These are phyloP conservation scores for Tortrix viridana DNA, from an alignment of 2,888 invertebrate genomes.

Conservation along the genomic window DNA sequence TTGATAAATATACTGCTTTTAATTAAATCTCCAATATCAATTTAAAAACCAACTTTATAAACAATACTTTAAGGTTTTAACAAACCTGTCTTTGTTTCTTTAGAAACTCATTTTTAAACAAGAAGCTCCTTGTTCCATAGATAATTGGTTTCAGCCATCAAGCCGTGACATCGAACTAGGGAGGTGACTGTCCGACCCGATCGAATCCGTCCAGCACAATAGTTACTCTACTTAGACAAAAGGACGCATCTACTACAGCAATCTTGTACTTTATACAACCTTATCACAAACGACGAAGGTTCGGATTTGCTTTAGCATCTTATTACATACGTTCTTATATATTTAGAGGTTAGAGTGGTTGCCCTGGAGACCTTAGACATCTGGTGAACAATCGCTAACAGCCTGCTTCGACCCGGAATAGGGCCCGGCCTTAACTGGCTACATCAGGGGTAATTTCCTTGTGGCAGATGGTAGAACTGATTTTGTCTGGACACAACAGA, in stretches of 20 bases:
- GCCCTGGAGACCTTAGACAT: constrained; percentile 49
- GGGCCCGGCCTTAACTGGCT: constrained; percentile 9
- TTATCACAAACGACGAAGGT: too few species aligned
- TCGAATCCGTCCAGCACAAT: constrained; percentile 52
- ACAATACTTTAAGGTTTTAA: too few species aligned
- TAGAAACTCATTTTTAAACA: neutral
- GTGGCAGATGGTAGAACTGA: neutral
- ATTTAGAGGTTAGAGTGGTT: constrained; percentile 34
- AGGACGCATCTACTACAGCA: too few species aligned
- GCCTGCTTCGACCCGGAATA: constrained; percentile 35
- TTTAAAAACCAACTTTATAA: too few species aligned
- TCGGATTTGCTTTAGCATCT: too few species aligned
- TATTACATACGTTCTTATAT: too few species aligned
- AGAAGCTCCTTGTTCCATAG: neutral
- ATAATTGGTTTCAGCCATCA: constrained; percentile 32
- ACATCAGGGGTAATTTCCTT: constrained; percentile 15
- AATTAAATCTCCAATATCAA: too few species aligned
- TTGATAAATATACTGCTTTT: too few species aligned
- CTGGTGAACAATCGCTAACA: constrained; percentile 45
- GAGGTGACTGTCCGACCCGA: constrained; percentile 49
- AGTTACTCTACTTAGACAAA: too few species aligned
- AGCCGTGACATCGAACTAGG: constrained; percentile 47
- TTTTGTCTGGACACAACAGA: neutral
- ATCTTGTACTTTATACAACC: too few species aligned
- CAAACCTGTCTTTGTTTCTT: too few species aligned